Evolutionary conservation across 1,140 invertebrate genomes (phyloP), one percentile per base, ranked within the genome.

Genomic region (Lithobius niger): DNA sequence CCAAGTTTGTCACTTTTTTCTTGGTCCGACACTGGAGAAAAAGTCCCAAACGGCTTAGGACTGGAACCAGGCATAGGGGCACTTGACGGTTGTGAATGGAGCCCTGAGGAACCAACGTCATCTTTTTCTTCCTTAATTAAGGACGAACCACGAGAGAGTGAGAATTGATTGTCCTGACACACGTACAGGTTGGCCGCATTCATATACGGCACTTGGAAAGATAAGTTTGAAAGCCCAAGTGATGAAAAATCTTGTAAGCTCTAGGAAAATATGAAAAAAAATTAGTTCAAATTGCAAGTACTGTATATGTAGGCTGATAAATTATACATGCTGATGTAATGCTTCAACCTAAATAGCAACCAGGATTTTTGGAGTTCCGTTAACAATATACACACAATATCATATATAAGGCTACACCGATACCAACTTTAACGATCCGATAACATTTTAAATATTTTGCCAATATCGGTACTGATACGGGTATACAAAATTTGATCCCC

Each of bases 71-170:
- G 19, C 4, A 13, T 26, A 27, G 48, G 48, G 19, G 48, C 48
- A 50, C 48, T 50, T 25, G 27, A 13, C 10, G 48, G 48, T 50
- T 26, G 10, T 27, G 48, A 50, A 50, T 50, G 48, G 10, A 50
- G 48, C 6, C 24, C 21, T 26, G 48, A 50, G 13, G 13, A 24
- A 19, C 6, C 19, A 16, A 25, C 22, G 10, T 26, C 48, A 50
- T 50, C 48, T 27, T 50, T 50, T 27, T 50, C 48, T 26, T 50
- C 48, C 27, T 50, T 50, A 26, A 50, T 50, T 13, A 27, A 50
- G 3, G 27, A 3, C 13, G 10, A 6, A 10, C 44, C 44, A 15
- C 44, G 13, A 10, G 44, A 18, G 22, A 36, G 31, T 36, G 44
- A 47, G 22, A 47, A 47, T 21, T 15, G 44, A 47, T 22, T 47